Evolutionary conservation across 2,888 invertebrate species (phyloP).

Genomic region (Lepidochrysops patricia): DNA sequence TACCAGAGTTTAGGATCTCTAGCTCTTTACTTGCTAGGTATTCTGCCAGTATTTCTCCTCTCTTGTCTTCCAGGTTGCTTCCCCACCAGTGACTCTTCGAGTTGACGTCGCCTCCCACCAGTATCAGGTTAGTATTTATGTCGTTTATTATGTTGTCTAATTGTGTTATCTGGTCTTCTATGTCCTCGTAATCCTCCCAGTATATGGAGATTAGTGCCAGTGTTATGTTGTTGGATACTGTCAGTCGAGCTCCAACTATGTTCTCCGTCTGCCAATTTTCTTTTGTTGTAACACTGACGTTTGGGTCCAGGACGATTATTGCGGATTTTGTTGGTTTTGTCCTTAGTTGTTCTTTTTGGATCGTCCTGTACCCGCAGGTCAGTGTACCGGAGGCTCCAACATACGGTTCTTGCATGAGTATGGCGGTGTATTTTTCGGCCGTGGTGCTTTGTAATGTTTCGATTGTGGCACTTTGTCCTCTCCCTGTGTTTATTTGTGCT

Average conservation of each 20-base stretch:
- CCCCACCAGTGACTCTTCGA: conserved; percentile 20
- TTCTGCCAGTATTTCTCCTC: conserved; percentile 17
- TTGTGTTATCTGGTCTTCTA: conserved; percentile 13
- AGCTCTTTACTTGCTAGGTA: conserved; percentile 13
- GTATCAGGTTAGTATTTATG: conserved; percentile 1
- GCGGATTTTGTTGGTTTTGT: conserved; percentile 16
- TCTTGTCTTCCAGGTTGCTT: background rate
- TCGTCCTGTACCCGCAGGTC: background rate
- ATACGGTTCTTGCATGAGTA: conserved; percentile 21
- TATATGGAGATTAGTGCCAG: background rate
- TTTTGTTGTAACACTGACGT: background rate
- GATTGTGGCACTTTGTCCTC: conserved; percentile 14
- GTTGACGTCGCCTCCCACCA: conserved; percentile 19
- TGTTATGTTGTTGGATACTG: background rate
- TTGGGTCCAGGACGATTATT: conserved; percentile 5
- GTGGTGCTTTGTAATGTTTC: conserved; percentile 15
- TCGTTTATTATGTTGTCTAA: background rate
- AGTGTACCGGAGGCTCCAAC: conserved; percentile 12
- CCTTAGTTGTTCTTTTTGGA: conserved; percentile 7
- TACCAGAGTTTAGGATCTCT: conserved; percentile 28
- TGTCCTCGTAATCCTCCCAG: background rate
- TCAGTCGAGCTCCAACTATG: background rate
- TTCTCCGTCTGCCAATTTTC: background rate
- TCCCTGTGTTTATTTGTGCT: conserved; percentile 17
- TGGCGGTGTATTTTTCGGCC: background rate